Evolutionary conservation across 1,140 invertebrate genomes (phyloP).

Genomic region (Drosophila erecta): DNA sequence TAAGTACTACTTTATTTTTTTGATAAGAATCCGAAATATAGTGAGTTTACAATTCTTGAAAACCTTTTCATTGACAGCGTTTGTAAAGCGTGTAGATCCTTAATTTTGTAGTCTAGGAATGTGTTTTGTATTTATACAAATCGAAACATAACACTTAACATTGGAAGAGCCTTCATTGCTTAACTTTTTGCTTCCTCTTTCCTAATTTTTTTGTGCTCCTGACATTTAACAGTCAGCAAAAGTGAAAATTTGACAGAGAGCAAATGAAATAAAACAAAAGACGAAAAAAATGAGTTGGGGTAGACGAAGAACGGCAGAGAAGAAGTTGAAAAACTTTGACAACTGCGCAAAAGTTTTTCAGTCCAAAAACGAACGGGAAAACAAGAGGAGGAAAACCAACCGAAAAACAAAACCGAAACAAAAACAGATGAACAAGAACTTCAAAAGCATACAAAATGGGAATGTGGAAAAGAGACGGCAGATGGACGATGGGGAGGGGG

Average conservation of each 20-base stretch:
- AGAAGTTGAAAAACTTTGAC: constrained; percentile 66
- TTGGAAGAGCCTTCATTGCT: background rate
- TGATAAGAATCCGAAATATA: no score
- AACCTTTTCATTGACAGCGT: no score
- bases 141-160: background rate
- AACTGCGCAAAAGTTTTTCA: constrained; percentile 71
- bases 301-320: constrained; percentile 3
- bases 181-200: background rate
- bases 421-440: constrained; percentile 57
- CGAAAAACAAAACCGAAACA: constrained; percentile 48
- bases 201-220: background rate
- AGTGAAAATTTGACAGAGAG: constrained; percentile 78
- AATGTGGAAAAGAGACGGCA: constrained; percentile 33
- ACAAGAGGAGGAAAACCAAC: constrained; percentile 43
- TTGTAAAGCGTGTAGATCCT: no score
- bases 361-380: constrained; percentile 28
- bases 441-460: constrained; percentile 69
- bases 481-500: background rate
- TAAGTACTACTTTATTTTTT: no score
- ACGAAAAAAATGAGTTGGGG: constrained; percentile 21
- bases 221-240: constrained; percentile 76
- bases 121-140: background rate
- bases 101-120: no score
- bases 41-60: no score
- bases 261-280: constrained; percentile 73